Evolutionary conservation across 2,113 vertebrate species (phyloP).

Genomic region (Myrmophylax atrothorax): DNA sequence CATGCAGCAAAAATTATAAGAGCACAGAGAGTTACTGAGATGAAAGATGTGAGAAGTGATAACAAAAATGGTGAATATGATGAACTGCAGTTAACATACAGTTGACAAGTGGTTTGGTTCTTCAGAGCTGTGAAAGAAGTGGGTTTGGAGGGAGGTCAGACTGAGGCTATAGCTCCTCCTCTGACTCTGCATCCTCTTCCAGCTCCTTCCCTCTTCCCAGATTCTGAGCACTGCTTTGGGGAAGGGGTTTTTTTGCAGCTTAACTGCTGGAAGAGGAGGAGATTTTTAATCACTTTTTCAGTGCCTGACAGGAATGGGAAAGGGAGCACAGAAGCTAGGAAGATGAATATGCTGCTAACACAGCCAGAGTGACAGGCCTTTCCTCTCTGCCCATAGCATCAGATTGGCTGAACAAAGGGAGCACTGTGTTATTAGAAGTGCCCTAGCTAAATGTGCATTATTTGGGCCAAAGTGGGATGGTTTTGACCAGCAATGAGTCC

Average conservation of each 20-base stretch:
- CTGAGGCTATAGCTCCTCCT: neutral
- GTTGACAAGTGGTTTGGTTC: neutral
- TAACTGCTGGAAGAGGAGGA: neutral
- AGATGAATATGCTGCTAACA: neutral
- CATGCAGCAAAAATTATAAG: neutral
- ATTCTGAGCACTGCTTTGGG: accelerated
- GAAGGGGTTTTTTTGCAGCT: neutral
- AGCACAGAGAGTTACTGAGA: neutral
- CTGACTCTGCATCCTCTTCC: neutral
- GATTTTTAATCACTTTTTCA: neutral
- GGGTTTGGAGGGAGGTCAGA: neutral
- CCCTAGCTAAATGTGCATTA: accelerated
- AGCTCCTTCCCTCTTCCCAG: neutral
- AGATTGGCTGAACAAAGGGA: neutral
- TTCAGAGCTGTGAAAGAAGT: neutral
- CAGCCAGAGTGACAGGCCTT: neutral
- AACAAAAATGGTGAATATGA: neutral
- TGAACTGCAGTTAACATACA: neutral
- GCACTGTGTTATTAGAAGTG: neutral
- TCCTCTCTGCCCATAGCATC: neutral
- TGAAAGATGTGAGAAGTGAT: neutral
- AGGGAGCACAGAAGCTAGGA: neutral
- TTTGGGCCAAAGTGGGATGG: neutral
- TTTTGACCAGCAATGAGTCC: neutral
- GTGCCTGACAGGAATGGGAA: neutral